Conservation (phyloP, 1,140 invertebrate genomes). For the Frieseomelitta varia region DNA sequence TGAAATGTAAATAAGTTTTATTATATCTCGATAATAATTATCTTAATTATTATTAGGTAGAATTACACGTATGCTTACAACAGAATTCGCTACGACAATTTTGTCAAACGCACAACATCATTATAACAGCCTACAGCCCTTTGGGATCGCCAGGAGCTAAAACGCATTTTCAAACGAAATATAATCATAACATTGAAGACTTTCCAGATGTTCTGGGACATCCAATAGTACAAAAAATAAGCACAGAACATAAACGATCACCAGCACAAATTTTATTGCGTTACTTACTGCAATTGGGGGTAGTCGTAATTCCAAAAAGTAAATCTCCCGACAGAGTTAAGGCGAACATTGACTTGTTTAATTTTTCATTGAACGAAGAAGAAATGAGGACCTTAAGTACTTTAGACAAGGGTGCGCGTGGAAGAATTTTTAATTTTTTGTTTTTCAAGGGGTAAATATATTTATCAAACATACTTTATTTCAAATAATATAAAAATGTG, state of each 20-base stretch:
- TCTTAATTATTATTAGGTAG: conserved; percentile 83
- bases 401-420: conserved; percentile 82
- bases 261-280: conserved; percentile 91
- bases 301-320: conserved; percentile 93
- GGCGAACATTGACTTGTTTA: conserved; percentile 85
- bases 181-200: conserved; percentile 82
- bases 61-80: conserved; percentile 92
- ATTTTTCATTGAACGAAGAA: conserved; percentile 82
- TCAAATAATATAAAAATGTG: background rate
- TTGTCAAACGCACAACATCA: conserved; percentile 88
- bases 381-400: conserved; percentile 82
- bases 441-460: conserved; percentile 83
- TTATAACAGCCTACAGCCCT: conserved; percentile 92
- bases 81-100: conserved; percentile 89
- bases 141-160: conserved; percentile 87
- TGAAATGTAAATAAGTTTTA: background rate
- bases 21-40: background rate
- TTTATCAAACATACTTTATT: background rate
- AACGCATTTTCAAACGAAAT: conserved; percentile 79
- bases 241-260: conserved; percentile 86
- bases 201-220: conserved; percentile 88
- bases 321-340: conserved; percentile 87
- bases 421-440: conserved; percentile 84
- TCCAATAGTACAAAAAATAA: conserved; percentile 86
- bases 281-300: conserved; percentile 88